Percentiles rank a stretch among this genome's conserved stretches.
These are phyloP conservation scores for Phylloscopus trochilus DNA, from an alignment of 2,113 vertebrate genomes.

Conservation along the genomic window DNA sequence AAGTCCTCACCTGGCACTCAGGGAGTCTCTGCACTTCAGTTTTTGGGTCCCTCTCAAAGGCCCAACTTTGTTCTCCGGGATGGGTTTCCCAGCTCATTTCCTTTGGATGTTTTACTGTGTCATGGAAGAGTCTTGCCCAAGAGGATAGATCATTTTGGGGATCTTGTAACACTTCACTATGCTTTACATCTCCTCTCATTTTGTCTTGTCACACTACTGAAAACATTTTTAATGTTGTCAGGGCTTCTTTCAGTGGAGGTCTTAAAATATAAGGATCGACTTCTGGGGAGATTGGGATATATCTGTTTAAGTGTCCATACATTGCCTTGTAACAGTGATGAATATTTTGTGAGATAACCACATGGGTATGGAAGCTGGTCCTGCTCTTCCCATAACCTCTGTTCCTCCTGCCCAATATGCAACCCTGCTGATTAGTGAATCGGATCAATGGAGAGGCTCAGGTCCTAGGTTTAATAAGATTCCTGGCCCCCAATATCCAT, in stretches of 20 bases:
- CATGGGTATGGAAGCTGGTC: neutral
- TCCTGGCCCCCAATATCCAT: neutral
- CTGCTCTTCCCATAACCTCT: neutral
- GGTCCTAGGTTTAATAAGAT: neutral
- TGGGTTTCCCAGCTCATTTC: neutral
- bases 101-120: neutral
- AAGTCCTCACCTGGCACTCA: neutral
- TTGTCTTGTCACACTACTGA: neutral
- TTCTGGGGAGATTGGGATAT: neutral
- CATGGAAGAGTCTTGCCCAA: neutral
- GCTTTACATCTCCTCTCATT: neutral
- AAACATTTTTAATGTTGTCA: neutral
- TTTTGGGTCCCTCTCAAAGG: neutral
- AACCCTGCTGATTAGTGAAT: neutral
- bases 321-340: neutral
- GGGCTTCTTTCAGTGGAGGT: neutral
- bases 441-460: neutral
- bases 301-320: neutral
- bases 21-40: neutral
- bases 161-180: neutral
- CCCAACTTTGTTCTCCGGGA: neutral
- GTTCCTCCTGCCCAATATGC: neutral
- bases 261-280: fast-evolving
- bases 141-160: neutral
- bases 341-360: neutral